Evolutionary conservation across 2,113 vertebrate genomes (phyloP), one percentile per base, ranked within the genome.

Genomic region (Myiozetetes cayanensis): DNA sequence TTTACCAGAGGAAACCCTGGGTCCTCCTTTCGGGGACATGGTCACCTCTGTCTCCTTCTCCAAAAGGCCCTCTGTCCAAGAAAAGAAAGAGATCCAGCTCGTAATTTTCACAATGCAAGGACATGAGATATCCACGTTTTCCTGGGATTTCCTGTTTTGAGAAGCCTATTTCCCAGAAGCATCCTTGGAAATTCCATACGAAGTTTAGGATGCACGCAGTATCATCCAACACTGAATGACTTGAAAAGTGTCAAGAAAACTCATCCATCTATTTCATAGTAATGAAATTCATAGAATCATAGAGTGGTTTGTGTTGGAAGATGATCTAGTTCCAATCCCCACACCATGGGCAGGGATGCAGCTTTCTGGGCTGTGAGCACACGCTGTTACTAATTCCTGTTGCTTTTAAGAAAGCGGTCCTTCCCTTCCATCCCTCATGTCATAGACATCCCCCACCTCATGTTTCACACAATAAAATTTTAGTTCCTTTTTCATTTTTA

Each of bases 161-260:
- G 8, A 6, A 3, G 1, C 1, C 4, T 61, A 5, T 65, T 61
- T 89, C 31, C 47, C 11, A 55, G 8, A 53, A 44, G 3, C 0
- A 1, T 2, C 14, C 49, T 49, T 7, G 2, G 19, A 85, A 53
- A 49, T 41, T 78, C 24, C 28, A 15, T 39, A 12, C 1, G 1
- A 81, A 53, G 2, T 23, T 52, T 68, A 58, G 6, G 8, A 4
- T 53, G 25, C 8, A 5, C 15, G 13, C 4, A 67, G 17, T 63
- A 44, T 50, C 47, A 49, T 47, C 33, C 61, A 66, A 71, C 2
- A 22, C 2, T 53, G 25, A 55, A 67, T 0, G 0, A n/a, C 27
- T 33, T 13, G 13, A 73, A 58, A 18, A 47, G 2, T n/a, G 13
- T 50, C 39, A 78, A 49, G 19, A 73, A 76, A 84, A 44, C 1